Evolutionary conservation across 2,113 vertebrate species (phyloP), one percentile per base, ranked within the genome.

Genomic region (Ia io): DNA sequence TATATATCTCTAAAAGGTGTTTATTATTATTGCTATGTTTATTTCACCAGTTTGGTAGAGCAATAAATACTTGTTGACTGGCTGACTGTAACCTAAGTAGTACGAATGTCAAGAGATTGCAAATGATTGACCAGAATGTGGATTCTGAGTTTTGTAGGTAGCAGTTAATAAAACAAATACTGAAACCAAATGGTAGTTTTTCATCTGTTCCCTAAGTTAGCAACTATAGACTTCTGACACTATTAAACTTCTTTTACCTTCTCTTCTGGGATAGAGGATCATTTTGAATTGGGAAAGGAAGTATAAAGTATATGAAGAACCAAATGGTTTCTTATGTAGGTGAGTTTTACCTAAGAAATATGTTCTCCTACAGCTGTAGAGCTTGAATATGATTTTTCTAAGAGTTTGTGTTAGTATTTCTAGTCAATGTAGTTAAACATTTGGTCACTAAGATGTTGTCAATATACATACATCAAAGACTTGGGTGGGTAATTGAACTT

Each of bases 51-150:
- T 90, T 90, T 70, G 53, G 65, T 65, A 95, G 79, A 91, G 76
- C 71, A 78, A 30, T 95, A 92, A 96, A 95, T 97, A 96, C 85
- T 96, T 96, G 90, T 90, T 94, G 88, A 96, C 96, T 97, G 89
- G 47, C 44, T 96, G 88, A 97, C 93, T 97, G 93, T 95, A 96
- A 94, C 92, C 90, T 92, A 85, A 90, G 90, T 65, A 63, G 69
- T 30, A 93, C 47, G 47, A 88, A 95, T 92, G 94, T 96, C 78
- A 92, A 83, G 42, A 97, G 97, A 95, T 97, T 78, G 69, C 61
- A 95, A 96, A 95, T 97, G 95, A 95, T 97, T 97, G 95, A 97
- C 97, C 85, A 97, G 92, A 88, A 90, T 76, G 90, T 73, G 77
- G 61, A 86, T 92, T 95, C 73, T 78, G 79, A 88, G 56, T 95